A percentile compares a stretch with the other conserved stretches of the same genome.
Evolutionary conservation across 2,888 invertebrate species (phyloP).

Genomic region (Trilocha varians): DNA sequence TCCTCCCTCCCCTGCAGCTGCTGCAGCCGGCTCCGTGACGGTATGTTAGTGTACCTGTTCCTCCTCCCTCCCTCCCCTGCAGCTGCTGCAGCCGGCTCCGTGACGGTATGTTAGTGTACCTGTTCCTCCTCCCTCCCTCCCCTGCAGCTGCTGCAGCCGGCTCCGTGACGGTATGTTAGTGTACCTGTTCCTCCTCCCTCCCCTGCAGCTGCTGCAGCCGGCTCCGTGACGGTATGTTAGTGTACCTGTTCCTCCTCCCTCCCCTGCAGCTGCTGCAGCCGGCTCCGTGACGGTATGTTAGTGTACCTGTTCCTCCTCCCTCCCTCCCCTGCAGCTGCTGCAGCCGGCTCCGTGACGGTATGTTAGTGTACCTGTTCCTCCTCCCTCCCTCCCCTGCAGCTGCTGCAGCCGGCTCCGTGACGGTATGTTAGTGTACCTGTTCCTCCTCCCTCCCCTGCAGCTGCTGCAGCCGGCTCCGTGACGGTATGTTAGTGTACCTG

Average conservation of each 20-base stretch:
- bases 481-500: slow-evolving; percentile 67
- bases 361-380: slow-evolving; percentile 79
- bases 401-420: too few relatives aligned
- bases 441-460: slow-evolving; percentile 86
- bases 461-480: slow-evolving; percentile 58
- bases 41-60: slow-evolving; percentile 73
- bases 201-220: slow-evolving; percentile 70
- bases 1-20: slow-evolving; percentile 89
- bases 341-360: too few relatives aligned
- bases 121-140: slow-evolving; percentile 91
- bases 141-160: too few relatives aligned
- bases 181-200: slow-evolving; percentile 87
- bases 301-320: slow-evolving; percentile 86
- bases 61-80: slow-evolving; percentile 90
- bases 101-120: slow-evolving; percentile 39
- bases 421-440: slow-evolving; percentile 60
- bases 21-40: slow-evolving; percentile 82
- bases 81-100: too few relatives aligned
- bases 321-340: too few relatives aligned
- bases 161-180: slow-evolving; percentile 5
- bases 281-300: slow-evolving; percentile 18
- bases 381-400: too few relatives aligned
- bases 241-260: slow-evolving; percentile 87
- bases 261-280: slow-evolving; percentile 89
- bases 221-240: slow-evolving; percentile 47